A percentile compares a stretch with the other conserved stretches of the same genome.
Conservation (phyloP, 2,113 vertebrate genomes). For the Carassius carassius region DNA sequence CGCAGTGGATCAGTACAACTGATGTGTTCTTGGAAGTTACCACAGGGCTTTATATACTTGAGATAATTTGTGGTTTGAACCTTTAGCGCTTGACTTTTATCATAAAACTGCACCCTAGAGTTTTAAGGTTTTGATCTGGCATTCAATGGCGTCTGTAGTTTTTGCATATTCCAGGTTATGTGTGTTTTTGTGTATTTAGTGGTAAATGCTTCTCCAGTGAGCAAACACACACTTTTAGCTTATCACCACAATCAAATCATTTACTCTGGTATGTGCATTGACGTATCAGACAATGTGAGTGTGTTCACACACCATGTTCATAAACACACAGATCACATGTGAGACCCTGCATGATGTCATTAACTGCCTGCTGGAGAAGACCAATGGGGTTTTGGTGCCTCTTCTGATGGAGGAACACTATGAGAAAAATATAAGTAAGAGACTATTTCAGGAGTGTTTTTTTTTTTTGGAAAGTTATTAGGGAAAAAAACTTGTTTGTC, state of each 20-base stretch:
- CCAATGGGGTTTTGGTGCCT: constrained; percentile 68
- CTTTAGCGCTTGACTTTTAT: background rate
- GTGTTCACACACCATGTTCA: background rate
- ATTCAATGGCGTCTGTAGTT: background rate
- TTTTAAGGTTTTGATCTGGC: background rate
- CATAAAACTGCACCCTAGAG: background rate
- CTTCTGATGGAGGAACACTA: constrained; percentile 75
- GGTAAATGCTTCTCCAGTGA: background rate
- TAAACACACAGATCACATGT: constrained; percentile 72
- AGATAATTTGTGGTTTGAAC: background rate
- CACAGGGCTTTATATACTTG: background rate
- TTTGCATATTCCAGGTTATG: background rate
- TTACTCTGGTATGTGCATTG: background rate
- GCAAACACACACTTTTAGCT: background rate
- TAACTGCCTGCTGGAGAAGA: constrained; percentile 71
- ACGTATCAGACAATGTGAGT: background rate
- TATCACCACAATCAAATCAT: background rate
- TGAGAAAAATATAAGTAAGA: constrained; percentile 77
- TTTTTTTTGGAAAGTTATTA: background rate
- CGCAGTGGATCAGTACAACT: background rate
- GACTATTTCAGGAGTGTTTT: background rate
- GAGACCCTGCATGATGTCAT: constrained; percentile 73
- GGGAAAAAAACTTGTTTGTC: background rate
- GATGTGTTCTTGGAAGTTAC: background rate
- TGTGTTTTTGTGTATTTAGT: background rate